These are phyloP conservation scores for Beris morrisii DNA, from an alignment of 2,888 invertebrate genomes.

Conservation along the genomic window DNA sequence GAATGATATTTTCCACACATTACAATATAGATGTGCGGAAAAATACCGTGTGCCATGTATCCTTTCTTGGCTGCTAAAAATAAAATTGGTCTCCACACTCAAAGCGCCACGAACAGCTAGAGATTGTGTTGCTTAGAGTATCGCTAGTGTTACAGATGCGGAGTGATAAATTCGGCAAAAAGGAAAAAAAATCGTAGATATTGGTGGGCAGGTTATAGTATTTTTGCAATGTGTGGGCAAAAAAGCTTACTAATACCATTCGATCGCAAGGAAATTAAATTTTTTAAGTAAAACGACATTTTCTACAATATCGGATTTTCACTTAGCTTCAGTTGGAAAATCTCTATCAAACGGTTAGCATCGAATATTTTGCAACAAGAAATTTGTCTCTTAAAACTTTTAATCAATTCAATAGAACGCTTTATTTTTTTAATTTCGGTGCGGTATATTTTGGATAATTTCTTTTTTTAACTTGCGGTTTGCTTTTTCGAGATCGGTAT, in stretches of 20 bases:
- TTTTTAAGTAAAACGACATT: conserved; percentile 21
- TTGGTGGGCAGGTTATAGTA: not conserved
- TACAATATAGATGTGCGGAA: no score
- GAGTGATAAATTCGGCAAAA: not conserved
- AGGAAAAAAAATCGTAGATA: not conserved
- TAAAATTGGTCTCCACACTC: conserved; percentile 7
- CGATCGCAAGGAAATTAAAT: conserved; percentile 25
- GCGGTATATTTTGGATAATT: no score
- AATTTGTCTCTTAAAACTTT: not conserved
- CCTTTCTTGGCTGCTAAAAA: conserved; percentile 62
- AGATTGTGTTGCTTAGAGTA: no score
- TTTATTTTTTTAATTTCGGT: not conserved
- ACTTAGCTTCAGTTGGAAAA: conserved; percentile 39
- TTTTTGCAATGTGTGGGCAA: conserved; percentile 4
- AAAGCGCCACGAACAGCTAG: no score
- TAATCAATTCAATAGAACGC: not conserved
- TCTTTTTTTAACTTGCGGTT: no score
- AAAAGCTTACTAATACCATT: conserved; percentile 20
- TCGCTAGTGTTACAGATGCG: no score
- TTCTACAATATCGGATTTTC: conserved; percentile 33
- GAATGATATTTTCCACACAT: no score
- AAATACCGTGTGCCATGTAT: conserved; percentile 51
- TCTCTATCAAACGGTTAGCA: conserved; percentile 41
- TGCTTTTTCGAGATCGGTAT: no score
- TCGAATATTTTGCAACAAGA: conserved; percentile 23